Evolutionary conservation across 1,140 invertebrate species (phyloP).

Genomic region (Bombus cullumanus): DNA sequence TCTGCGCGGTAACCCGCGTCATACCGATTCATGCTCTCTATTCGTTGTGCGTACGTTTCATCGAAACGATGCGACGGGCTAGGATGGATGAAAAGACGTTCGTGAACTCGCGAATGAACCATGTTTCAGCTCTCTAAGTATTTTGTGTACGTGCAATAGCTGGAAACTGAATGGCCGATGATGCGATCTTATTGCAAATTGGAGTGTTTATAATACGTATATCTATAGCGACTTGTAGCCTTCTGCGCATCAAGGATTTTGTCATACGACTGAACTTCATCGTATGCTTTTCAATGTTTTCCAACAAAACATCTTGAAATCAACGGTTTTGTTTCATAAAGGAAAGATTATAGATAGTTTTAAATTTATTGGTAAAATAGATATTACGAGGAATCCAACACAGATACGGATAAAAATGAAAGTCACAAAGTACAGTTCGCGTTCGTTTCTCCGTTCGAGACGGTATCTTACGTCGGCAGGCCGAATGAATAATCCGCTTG

Average conservation of each 20-base stretch:
- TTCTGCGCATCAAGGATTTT: not conserved
- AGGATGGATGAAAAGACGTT: not conserved
- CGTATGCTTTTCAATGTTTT: not conserved
- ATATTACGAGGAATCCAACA: not conserved
- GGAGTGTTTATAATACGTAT: too few species aligned
- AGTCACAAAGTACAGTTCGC: too few species aligned
- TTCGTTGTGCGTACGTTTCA: not conserved
- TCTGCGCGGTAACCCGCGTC: conserved; percentile 15
- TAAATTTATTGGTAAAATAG: not conserved
- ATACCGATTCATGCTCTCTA: conserved; percentile 12
- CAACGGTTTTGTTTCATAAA: too few species aligned
- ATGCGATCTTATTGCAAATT: too few species aligned
- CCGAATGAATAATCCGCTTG: not conserved
- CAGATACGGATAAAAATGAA: not conserved
- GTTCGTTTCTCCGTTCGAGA: not conserved
- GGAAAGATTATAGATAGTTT: too few species aligned
- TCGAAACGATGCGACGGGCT: not conserved
- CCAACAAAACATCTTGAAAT: not conserved
- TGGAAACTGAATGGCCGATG: too few species aligned
- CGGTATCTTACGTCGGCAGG: not conserved
- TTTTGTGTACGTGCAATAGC: too few species aligned
- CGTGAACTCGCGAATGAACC: not conserved
- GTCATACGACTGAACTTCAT: not conserved
- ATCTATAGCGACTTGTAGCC: not conserved
- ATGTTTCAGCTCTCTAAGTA: too few species aligned